These are phyloP conservation scores for Aphis gossypii DNA, from an alignment of 1,140 invertebrate species.

Conservation along the genomic window DNA sequence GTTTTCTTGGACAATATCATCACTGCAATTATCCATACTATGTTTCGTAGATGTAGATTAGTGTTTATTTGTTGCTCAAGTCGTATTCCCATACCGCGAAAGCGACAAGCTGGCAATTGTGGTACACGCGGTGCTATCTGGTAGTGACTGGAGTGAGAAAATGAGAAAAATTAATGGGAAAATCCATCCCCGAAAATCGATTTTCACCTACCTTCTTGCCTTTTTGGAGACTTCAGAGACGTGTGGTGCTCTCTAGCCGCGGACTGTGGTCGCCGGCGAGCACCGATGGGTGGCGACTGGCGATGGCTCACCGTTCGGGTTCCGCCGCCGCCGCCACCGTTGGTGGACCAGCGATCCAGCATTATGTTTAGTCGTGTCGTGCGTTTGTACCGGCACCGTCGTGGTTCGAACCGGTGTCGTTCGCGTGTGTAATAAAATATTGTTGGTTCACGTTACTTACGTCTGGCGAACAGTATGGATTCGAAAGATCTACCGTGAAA, in stretches of 20 bases:
- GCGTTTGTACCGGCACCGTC: not conserved
- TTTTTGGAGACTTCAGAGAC: not conserved
- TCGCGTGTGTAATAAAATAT: not conserved
- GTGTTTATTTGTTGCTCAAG: not conserved
- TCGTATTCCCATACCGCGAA: not conserved
- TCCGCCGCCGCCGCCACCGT: not conserved
- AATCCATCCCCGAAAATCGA: not conserved
- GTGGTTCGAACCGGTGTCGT: not conserved
- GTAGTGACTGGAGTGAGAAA: not conserved
- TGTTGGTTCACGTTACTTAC: not conserved
- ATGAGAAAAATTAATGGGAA: not conserved
- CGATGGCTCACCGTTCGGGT: not conserved
- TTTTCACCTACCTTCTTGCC: not conserved
- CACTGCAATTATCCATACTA: not conserved
- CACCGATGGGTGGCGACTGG: not conserved
- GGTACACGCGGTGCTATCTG: not conserved
- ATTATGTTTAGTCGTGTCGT: constrained; percentile 26
- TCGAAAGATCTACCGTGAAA: not conserved
- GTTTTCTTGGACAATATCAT: not conserved
- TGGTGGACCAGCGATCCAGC: not conserved
- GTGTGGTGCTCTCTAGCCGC: not conserved
- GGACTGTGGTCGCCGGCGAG: not conserved
- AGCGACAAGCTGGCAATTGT: not conserved
- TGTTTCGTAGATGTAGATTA: not conserved
- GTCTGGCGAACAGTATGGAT: not conserved